Base-by-base conservation (phyloP, 2,888 invertebrate species). In the Neoaliturus tenellus region DNA sequence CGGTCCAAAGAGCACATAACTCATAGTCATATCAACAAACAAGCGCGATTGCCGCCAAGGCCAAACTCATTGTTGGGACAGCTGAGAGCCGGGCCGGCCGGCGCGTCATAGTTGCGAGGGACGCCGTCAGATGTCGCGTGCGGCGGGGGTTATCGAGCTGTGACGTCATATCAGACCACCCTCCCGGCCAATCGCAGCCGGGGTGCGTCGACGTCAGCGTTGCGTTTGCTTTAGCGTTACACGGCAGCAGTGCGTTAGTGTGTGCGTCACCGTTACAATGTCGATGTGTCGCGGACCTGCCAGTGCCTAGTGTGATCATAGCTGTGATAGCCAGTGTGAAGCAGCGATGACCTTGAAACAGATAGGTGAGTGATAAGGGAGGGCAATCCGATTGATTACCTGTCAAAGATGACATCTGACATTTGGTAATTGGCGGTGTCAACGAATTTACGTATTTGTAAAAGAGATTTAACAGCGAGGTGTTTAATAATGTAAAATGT, bases 101-200 rank as follows among this genome's bases (percentile, higher is more conserved):
- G 8, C 23, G 75, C 48, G 75, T 31, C 55, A 33, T 78, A 55
- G 78, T 78, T 55, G 51, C 23, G 23, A 35, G 55, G 20, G 25
- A 2, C 14, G 33, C 55, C 78, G 55, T 4, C 33, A 55, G 78
- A 33, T 35, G 33, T 12, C 78, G 35, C 14, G 35, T 55, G 35
- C n/a, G n/a, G 33, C 75, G 44, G 28, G 25, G 51, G 33, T 55
- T 78, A 78, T 78, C 78, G 78, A 78, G 33, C 55, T 4, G 55
- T 78, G 48, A 78, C 78, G 78, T 78, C 78, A 78, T 55, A 51
- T 78, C 48, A 20, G 33, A 35, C 78, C 78, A 78, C 78, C 78
- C 78, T 55, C 33, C 20, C 55, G 33, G 78, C 78, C 78, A 78
- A 78, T 78, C 12, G 48, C 33, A 17, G 28, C 6, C 41, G 35